These are phyloP conservation scores for Melanaphis sacchari DNA, from an alignment of 1,140 invertebrate species.

Conservation along the genomic window DNA sequence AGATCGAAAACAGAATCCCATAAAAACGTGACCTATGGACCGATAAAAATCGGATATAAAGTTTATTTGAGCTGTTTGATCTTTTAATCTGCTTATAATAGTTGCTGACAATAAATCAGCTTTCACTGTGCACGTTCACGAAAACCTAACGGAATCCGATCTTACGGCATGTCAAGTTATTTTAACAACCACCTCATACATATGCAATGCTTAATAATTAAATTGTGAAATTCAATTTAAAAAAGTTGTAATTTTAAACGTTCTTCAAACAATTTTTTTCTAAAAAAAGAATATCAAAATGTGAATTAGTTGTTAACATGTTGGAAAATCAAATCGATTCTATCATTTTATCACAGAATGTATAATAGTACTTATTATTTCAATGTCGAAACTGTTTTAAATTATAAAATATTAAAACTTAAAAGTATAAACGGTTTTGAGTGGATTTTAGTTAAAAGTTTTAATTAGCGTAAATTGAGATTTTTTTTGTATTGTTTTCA, in stretches of 20 bases:
- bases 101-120: slow-evolving; percentile 48
- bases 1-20: slow-evolving; percentile 28
- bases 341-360: not conserved
- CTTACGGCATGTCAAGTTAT: not conserved
- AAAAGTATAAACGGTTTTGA: not conserved
- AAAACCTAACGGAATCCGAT: not conserved
- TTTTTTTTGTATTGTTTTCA: not conserved
- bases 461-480: not conserved
- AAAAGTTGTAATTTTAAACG: not conserved
- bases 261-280: not conserved
- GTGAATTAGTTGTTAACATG: not conserved
- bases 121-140: not conserved
- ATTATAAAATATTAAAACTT: not conserved
- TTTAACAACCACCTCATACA: not conserved
- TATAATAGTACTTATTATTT: not conserved
- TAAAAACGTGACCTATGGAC: slow-evolving; percentile 51
- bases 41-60: slow-evolving; percentile 56
- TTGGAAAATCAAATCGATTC: not conserved
- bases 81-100: slow-evolving; percentile 54
- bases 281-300: not conserved
- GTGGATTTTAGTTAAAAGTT: not conserved
- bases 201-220: not conserved
- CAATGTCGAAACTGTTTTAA: not conserved
- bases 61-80: slow-evolving; percentile 49
- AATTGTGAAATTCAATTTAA: not conserved